Conservation (phyloP, 2,113 vertebrate genomes). For the Furnarius figulus region DNA sequence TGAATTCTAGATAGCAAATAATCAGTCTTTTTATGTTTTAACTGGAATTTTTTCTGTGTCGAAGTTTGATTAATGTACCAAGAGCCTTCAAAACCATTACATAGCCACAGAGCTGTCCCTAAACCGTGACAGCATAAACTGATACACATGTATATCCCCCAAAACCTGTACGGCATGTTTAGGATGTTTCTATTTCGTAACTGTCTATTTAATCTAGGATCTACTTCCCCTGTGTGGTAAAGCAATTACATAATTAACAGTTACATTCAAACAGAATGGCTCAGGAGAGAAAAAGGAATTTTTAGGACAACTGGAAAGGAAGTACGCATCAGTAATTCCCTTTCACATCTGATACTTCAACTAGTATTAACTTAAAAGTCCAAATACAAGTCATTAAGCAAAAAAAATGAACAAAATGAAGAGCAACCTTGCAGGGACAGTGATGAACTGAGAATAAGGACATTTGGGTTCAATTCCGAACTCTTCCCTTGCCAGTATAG, state of each 20-base stretch:
- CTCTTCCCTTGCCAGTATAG: conserved; percentile 10
- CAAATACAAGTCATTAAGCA: conserved; percentile 40
- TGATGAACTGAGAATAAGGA: conserved; percentile 41
- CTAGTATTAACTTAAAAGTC: conserved; percentile 39
- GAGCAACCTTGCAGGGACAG: conserved; percentile 33
- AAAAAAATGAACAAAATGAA: conserved; percentile 18
- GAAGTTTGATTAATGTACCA: not conserved
- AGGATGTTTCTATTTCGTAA: not conserved
- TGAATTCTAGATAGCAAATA: not conserved
- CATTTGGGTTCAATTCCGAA: conserved; percentile 41
- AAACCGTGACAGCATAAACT: not conserved
- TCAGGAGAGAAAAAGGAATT: not conserved
- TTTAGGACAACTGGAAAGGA: conserved; percentile 33
- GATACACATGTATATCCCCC: not conserved
- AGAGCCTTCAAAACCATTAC: not conserved
- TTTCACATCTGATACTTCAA: conserved; percentile 53
- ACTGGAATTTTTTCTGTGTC: not conserved
- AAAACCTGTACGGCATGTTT: not conserved
- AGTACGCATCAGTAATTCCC: conserved; percentile 1
- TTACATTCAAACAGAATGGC: conserved; percentile 9
- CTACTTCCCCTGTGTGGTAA: not conserved
- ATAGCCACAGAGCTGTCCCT: not conserved
- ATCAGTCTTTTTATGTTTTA: not conserved
- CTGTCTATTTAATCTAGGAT: not conserved
- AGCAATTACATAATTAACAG: conserved; percentile 12